Base-by-base conservation (phyloP, 1,140 invertebrate species). In the Zophobas atratus region DNA sequence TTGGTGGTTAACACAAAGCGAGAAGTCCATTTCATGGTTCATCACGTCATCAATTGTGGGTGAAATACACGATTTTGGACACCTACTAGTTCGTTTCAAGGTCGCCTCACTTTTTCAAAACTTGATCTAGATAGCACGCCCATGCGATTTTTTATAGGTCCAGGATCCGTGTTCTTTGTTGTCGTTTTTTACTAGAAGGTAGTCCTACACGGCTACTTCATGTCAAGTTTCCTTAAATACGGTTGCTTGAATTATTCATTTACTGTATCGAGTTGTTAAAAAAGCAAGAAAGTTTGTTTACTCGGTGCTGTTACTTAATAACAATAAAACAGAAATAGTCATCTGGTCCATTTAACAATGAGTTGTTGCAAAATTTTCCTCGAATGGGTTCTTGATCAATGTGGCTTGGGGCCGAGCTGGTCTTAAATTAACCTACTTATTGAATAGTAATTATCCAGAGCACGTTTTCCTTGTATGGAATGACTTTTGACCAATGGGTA, bases 391-490 rank as follows among this genome's bases (percentile, higher is more conserved):
- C n/a, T 51, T 51, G n/a, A 51, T 51, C n/a, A 20, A 51, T 51
- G 20, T 51, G 6, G 49, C 49, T 20, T 20, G 4, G 3, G n/a
- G 49, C 49, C 6, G n/a, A 46, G 20, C 49, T 6, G n/a, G 49
- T 51, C 49, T 51, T 51, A 51, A 51, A 20, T 51, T 51, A 51
- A 51, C 49, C 49, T 20, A 51, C 6, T 51, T 51, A 51, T 20
- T 2, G 49, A 51, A 51, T 51, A 51, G n/a, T 20, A 51, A 51
- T 51, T 51, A 51, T 20, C n/a, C 4, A 51, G n/a, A 20, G 49
- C 49, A 51, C n/a, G 49, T 51, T 51, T 51, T 51, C 49, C 49
- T 51, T 51, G 49, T 51, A 20, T 51, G 49, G 20, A 51, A 20
- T 46, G 3, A 8, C 43, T 46, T 46, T 46, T 46, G 20, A 20